Percentiles rank a stretch among this genome's conserved stretches.
Evolutionary conservation across 2,888 invertebrate species (phyloP).

Genomic region (Gryllus longicercus): DNA sequence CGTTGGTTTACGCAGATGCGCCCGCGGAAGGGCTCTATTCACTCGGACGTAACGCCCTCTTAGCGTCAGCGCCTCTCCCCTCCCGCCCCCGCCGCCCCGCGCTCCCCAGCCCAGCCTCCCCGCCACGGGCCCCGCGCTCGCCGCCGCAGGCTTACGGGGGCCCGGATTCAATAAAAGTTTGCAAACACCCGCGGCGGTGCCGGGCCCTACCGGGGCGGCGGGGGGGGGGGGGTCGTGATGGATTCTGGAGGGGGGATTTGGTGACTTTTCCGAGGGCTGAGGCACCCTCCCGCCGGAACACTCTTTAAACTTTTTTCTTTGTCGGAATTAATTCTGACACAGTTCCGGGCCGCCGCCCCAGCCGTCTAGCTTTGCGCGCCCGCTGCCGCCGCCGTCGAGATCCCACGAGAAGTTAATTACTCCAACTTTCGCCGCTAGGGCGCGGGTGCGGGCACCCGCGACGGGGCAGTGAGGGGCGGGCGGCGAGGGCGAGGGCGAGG

Average conservation of each 20-base stretch:
- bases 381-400: neutral
- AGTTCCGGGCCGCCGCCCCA: neutral
- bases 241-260: slow-evolving; percentile 5
- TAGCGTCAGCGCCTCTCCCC: too few species aligned
- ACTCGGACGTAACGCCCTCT: too few species aligned
- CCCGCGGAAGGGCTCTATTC: too few species aligned
- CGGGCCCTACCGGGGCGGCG: neutral
- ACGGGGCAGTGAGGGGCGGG: too few species aligned
- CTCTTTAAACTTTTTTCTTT: slow-evolving; percentile 17
- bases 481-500: too few species aligned
- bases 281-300: neutral
- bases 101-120: neutral
- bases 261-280: neutral
- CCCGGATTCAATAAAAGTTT: slow-evolving; percentile 11
- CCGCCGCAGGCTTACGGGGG: neutral
- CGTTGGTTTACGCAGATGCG: too few species aligned
- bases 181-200: neutral
- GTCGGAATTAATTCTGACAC: slow-evolving; percentile 17
- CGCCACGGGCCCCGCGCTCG: neutral
- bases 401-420: slow-evolving; percentile 8
- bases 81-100: too few species aligned
- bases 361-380: neutral
- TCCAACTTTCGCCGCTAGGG: slow-evolving; percentile 3
- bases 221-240: neutral
- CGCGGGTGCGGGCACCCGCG: neutral